Base-by-base conservation (phyloP, 1,140 invertebrate species). In the honey bee (Apis mellifera) region DNA sequence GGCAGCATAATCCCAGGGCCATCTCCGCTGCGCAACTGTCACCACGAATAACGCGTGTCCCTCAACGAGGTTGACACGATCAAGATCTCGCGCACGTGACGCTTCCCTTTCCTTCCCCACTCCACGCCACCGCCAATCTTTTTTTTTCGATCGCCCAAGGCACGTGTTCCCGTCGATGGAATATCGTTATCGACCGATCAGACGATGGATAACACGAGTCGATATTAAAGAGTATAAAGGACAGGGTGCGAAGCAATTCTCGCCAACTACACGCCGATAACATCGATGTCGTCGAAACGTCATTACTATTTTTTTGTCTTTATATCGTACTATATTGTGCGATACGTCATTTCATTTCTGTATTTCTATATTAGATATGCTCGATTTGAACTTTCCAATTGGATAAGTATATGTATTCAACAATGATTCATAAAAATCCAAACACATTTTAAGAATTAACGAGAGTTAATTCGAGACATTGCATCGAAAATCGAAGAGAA, bases 21-120 rank as follows among this genome's bases (percentile, higher is more conserved):
- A 89, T 84, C 88, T 89, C 78, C 78, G 65, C 81, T 87, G 88
- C 89, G 87, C 89, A 83, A 86, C 88, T 90, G 89, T 90, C 89
- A 88, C 48, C 74, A 82, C 82, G 78, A 81, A 90, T 90, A 76
- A 87, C 76, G 42, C 52, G 75, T 68, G 65, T 62, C 76, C 68
- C 78, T 59, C 77, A 64, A 66, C 86, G 87, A 86, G 70, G 70
- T 42, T 65, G 89, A 88, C 86, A 60, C 80, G 88, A 90, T 90
- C 86, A 89, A 89, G 88, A 90, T 90, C 83, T 87, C 80, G 82
- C 59, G 48, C 83, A 72, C 69, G 68, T 82, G 83, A 84, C 83
- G 72, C 55, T 19, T 32, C 48, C 55, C 65, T n/a, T 57, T 19
- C 12, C 62, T 32, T 9, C 32, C 26, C 23, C 23, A 52, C 62